Percentiles rank a stretch among this genome's conserved stretches.
These are phyloP conservation scores for Lethocerus indicus DNA, from an alignment of 1,140 invertebrate species.

Conservation along the genomic window DNA sequence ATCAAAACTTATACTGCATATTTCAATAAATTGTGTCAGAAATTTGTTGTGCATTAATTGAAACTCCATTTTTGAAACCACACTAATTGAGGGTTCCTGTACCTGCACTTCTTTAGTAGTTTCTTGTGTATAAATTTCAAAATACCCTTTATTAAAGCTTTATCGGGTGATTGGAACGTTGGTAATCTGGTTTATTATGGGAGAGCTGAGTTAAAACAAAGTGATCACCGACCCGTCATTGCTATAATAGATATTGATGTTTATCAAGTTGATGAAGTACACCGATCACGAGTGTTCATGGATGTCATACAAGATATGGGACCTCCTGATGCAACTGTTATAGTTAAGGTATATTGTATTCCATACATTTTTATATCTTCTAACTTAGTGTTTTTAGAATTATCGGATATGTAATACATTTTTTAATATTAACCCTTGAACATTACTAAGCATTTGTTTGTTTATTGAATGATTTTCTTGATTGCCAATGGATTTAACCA, in stretches of 20 bases:
- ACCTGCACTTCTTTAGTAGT: too few relatives aligned
- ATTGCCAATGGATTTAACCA: too few relatives aligned
- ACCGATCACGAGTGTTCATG: conserved; percentile 56
- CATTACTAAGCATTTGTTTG: too few relatives aligned
- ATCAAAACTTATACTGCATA: too few relatives aligned
- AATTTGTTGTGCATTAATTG: too few relatives aligned
- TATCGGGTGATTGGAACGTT: conserved; percentile 42
- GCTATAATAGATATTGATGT: conserved; percentile 78
- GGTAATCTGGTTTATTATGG: conserved; percentile 79
- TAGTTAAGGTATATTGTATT: conserved; percentile 26
- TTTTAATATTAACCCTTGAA: too few relatives aligned
- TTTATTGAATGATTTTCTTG: too few relatives aligned
- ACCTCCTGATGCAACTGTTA: conserved; percentile 88
- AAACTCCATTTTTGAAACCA: too few relatives aligned
- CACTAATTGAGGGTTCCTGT: too few relatives aligned
- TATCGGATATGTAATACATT: too few relatives aligned
- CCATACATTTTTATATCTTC: conserved; percentile 45
- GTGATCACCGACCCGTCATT: conserved; percentile 91
- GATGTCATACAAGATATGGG: conserved; percentile 73
- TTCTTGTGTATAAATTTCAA: conserved; percentile 4
- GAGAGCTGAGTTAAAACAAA: conserved; percentile 87
- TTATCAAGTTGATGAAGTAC: conserved; percentile 51
- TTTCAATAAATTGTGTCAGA: too few relatives aligned
- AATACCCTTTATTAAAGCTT: conserved; percentile 36
- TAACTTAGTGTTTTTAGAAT: conserved; percentile 2